Evolutionary conservation across 2,797 vertebrate genomes (phyloP).

Genomic region (Manis pentadactyla): DNA sequence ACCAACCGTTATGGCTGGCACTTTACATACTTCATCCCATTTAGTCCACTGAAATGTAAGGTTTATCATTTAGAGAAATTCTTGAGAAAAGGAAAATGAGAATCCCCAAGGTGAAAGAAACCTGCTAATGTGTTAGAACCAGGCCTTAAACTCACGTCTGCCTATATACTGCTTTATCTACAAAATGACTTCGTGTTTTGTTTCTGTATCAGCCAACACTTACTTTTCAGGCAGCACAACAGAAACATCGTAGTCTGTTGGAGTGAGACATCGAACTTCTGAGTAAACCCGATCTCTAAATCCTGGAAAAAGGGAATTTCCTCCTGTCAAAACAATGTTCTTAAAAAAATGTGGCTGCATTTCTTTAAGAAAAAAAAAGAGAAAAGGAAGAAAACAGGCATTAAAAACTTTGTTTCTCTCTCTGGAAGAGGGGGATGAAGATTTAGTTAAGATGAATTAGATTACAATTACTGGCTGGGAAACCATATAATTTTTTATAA

Average conservation of each 20-base stretch:
- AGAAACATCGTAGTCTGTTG: conserved; percentile 94
- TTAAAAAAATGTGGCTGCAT: conserved; percentile 99
- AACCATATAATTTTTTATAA: not conserved
- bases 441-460: not conserved
- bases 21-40: not conserved
- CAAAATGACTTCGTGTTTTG: not conserved
- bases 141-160: not conserved
- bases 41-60: not conserved
- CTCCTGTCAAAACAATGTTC: conserved; percentile 97
- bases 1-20: not conserved
- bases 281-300: conserved; percentile 96
- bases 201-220: conserved; percentile 78
- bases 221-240: conserved; percentile 95
- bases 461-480: not conserved
- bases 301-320: conserved; percentile 94
- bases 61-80: not conserved
- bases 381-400: not conserved
- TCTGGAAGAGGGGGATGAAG: not conserved
- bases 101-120: not conserved
- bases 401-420: conserved; percentile 55
- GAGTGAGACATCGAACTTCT: conserved; percentile 95
- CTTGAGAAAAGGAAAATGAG: conserved; percentile 21
- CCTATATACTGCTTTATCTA: not conserved
- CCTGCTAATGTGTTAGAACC: rapidly evolving
- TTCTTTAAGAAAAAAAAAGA: conserved; percentile 87